Evolutionary conservation across 2,113 vertebrate genomes (phyloP).

Genomic region (Mastomys coucha): DNA sequence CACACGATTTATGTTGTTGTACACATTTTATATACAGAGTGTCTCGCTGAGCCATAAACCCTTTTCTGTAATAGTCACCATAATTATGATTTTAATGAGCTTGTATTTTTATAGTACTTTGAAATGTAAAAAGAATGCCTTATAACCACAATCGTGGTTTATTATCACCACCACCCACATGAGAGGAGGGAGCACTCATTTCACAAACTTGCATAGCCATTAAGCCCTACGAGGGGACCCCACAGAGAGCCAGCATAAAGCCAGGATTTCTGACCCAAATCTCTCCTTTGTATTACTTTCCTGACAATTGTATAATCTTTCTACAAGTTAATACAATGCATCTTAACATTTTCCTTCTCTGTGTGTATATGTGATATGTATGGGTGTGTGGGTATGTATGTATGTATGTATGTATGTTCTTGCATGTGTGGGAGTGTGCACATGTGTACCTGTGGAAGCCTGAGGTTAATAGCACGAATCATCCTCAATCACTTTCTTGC

Average conservation of each 20-base stretch:
- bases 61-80: neutral
- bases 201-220: neutral
- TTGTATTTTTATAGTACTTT: slow-evolving; percentile 1
- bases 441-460: neutral
- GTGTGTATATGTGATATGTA: neutral
- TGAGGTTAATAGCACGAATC: neutral
- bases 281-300: neutral
- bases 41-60: neutral
- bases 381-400: neutral
- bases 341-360: neutral
- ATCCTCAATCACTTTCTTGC: neutral
- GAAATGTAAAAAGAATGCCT: neutral
- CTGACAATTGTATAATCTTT: neutral
- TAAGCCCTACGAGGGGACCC: neutral
- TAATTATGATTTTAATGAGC: slow-evolving; percentile 46
- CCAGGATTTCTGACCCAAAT: neutral
- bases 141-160: neutral
- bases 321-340: neutral
- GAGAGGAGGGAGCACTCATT: neutral
- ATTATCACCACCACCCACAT: neutral
- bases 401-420: neutral
- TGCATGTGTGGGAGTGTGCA: neutral
- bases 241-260: neutral
- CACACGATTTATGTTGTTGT: neutral
- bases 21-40: neutral